Evolutionary conservation across 2,888 invertebrate genomes (phyloP), one percentile per base, ranked within the genome.

Genomic region (Saturnia japonica): DNA sequence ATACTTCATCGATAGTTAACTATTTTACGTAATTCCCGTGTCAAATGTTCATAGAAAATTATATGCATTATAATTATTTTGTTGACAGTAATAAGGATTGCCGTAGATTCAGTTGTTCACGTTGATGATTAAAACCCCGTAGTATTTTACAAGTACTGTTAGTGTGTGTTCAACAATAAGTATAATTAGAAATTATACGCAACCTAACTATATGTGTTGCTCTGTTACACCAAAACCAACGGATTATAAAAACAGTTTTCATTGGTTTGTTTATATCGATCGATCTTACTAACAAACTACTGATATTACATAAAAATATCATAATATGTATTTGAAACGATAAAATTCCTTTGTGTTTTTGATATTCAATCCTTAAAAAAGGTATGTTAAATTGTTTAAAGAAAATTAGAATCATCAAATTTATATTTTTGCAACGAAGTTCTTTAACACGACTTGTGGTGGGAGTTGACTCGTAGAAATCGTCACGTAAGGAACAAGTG

Each of bases 1-100:
- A 75, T 75, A 73, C 81, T 76, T 72, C 68, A 75, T 72, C 72
- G 74, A 72, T 76, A 75, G 47, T 69, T 67, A 60, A 71, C 22
- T 40, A 47, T 40, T 22, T 80, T 81, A 76, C 72, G 67, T 74
- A 80, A 70, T 43, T 34, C 7, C 40, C 25, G 42, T 54, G 64
- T 64, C 40, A 64, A n/a, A 40, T 64, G 40, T 64, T 64, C n/a
- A 40, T 64, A 64, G 19, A 40, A 3, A 40, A 64, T 40, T 9
- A 40, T 19, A 34, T 40, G n/a, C 64, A 3, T 64, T 64, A 64
- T 64, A 64, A 64, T 64, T 34, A 34, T 22, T 60, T 25, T 54
- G 22, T 68, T 68, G 40, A 54, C 68, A 51, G 54, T 64, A 8
- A 19, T 40, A 64, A 19, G n/a, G 34, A 6, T 40, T n/a, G 64